These are phyloP conservation scores for Trogon surrucura DNA, from an alignment of 2,113 vertebrate species.

Conservation along the genomic window DNA sequence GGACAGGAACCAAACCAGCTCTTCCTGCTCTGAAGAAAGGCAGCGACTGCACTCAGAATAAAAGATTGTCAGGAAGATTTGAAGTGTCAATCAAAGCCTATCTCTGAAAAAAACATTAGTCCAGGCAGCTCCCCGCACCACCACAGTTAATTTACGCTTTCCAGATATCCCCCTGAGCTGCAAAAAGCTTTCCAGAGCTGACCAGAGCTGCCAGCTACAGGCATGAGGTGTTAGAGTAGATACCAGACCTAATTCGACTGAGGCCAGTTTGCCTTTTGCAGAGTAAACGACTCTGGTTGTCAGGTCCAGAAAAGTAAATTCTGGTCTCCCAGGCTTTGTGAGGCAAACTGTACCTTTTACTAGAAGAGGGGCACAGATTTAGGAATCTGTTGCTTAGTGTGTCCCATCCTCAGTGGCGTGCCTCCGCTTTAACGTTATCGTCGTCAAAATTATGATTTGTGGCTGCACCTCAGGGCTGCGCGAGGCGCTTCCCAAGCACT, in stretches of 20 bases:
- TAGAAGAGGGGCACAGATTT: neutral
- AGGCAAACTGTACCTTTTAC: neutral
- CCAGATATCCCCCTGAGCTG: conserved; percentile 32
- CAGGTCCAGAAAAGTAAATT: neutral
- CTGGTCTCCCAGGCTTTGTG: neutral
- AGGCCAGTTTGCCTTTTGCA: conserved; percentile 20
- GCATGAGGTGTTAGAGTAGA: neutral
- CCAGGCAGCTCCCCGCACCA: conserved; percentile 17
- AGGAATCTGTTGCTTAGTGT: neutral
- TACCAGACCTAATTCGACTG: neutral
- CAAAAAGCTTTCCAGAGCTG: neutral
- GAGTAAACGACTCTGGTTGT: neutral
- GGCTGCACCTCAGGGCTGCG: neutral
- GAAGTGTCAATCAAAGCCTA: conserved; percentile 55
- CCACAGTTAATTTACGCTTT: conserved; percentile 17
- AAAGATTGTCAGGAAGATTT: conserved; percentile 56
- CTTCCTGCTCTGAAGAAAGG: conserved; percentile 34
- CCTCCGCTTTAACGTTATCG: neutral
- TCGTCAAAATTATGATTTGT: conserved; percentile 11
- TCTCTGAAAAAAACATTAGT: conserved; percentile 37
- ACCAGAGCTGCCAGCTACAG: conserved; percentile 25
- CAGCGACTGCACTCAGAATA: conserved; percentile 30
- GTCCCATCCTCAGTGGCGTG: neutral
- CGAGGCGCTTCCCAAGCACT: conserved; percentile 9
- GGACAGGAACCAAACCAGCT: conserved; percentile 38